Evolutionary conservation across 2,113 vertebrate species (phyloP).

Genomic region (Conger conger): DNA sequence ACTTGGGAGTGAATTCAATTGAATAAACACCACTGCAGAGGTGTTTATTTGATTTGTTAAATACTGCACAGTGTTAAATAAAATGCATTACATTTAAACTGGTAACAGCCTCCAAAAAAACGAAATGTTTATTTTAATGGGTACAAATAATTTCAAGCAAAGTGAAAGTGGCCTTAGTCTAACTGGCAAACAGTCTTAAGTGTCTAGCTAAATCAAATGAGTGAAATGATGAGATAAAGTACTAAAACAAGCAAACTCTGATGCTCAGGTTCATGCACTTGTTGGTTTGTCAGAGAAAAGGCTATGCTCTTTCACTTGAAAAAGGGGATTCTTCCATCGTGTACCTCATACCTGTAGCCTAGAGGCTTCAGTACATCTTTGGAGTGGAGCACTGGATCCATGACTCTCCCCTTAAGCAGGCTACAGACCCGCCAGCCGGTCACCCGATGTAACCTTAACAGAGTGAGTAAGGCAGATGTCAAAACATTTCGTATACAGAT

Average conservation of each 20-base stretch:
- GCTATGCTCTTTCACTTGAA: neutral
- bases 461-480: slow-evolving; percentile 28
- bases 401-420: neutral
- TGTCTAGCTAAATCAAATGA: neutral
- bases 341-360: neutral
- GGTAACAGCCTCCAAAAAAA: too few relatives aligned
- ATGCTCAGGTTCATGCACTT: neutral
- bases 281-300: neutral
- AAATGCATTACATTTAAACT: too few relatives aligned
- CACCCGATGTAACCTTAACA: neutral
- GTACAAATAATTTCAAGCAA: neutral
- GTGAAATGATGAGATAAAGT: neutral
- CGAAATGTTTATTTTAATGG: too few relatives aligned
- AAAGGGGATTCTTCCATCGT: neutral
- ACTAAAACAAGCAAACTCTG: neutral
- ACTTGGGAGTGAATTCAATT: neutral
- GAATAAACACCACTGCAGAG: too few relatives aligned
- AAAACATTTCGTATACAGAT: slow-evolving; percentile 35
- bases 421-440: neutral
- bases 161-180: neutral
- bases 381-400: neutral
- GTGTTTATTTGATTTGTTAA: too few relatives aligned
- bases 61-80: too few relatives aligned
- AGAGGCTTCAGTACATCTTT: neutral
- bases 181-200: neutral